Evolutionary conservation across 2,797 vertebrate genomes (phyloP).

Genomic region (Lindbergichthys nudifrons): DNA sequence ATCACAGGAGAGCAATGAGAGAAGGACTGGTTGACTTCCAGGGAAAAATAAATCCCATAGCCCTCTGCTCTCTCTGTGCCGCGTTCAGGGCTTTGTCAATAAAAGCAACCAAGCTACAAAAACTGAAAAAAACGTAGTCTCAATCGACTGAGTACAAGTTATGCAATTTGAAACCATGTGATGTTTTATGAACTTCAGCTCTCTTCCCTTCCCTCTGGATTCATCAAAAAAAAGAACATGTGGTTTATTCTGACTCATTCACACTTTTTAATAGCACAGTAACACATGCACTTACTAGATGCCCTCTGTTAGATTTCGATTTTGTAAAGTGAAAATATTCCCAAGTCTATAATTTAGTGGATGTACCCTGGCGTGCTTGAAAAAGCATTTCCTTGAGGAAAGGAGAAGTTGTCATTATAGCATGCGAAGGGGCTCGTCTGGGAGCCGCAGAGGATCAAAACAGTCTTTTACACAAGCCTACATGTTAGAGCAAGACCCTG

Average conservation of each 20-base stretch:
- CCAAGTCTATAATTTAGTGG: constrained; percentile 69
- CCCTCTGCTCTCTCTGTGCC: constrained; percentile 24
- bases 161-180: constrained; percentile 48
- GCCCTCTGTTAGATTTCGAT: constrained; percentile 36
- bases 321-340: constrained; percentile 66
- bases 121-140: constrained; percentile 20
- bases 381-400: constrained; percentile 75
- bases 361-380: constrained; percentile 51
- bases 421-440: constrained; percentile 71
- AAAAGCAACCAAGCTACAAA: constrained; percentile 54
- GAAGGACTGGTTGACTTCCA: constrained; percentile 46
- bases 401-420: constrained; percentile 79
- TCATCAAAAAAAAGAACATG: not conserved
- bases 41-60: constrained; percentile 50
- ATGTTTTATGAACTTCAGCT: constrained; percentile 23
- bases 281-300: constrained; percentile 7
- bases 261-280: constrained; percentile 11
- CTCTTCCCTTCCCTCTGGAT: not conserved
- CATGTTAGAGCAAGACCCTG: constrained; percentile 79
- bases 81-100: constrained; percentile 52
- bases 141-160: constrained; percentile 44
- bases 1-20: constrained; percentile 25
- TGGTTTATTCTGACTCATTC: constrained; percentile 30
- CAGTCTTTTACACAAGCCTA: constrained; percentile 73
- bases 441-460: constrained; percentile 73